Percentiles rank a stretch among this genome's conserved stretches.
Evolutionary conservation across 2,113 vertebrate species (phyloP).

Genomic region (Gymnorhina tibicen): DNA sequence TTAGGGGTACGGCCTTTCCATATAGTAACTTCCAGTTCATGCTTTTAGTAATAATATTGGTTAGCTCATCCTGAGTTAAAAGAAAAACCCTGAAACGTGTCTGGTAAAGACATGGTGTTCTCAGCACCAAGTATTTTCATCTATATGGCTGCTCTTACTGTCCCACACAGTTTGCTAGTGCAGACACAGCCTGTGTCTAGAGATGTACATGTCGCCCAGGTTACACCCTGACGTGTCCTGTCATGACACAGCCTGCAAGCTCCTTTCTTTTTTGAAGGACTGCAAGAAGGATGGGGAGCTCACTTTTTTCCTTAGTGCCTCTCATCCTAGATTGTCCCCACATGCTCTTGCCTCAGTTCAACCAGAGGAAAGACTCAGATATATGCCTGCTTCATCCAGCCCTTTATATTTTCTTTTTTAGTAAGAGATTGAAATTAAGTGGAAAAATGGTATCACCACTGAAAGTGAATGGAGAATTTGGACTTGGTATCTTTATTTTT

Average conservation of each 20-base stretch:
- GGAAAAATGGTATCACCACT: not conserved
- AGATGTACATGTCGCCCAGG: rapidly evolving
- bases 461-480: not conserved
- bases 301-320: not conserved
- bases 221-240: not conserved
- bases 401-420: not conserved
- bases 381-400: not conserved
- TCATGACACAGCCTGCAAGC: not conserved
- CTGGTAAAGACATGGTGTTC: not conserved
- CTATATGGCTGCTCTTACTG: not conserved
- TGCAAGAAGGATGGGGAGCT: not conserved
- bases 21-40: not conserved
- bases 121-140: not conserved
- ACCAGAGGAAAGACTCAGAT: not conserved
- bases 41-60: not conserved
- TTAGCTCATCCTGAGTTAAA: not conserved
- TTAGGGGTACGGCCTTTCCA: not conserved
- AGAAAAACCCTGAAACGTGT: not conserved
- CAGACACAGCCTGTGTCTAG: not conserved
- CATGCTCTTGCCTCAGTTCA: not conserved
- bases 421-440: not conserved
- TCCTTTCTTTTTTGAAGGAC: not conserved
- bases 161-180: not conserved
- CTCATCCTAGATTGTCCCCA: not conserved
- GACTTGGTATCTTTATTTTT: not conserved